A percentile compares a stretch with the other conserved stretches of the same genome.
These are phyloP conservation scores for Eudasyphora cyanicolor DNA, from an alignment of 2,888 invertebrate species.

Conservation along the genomic window DNA sequence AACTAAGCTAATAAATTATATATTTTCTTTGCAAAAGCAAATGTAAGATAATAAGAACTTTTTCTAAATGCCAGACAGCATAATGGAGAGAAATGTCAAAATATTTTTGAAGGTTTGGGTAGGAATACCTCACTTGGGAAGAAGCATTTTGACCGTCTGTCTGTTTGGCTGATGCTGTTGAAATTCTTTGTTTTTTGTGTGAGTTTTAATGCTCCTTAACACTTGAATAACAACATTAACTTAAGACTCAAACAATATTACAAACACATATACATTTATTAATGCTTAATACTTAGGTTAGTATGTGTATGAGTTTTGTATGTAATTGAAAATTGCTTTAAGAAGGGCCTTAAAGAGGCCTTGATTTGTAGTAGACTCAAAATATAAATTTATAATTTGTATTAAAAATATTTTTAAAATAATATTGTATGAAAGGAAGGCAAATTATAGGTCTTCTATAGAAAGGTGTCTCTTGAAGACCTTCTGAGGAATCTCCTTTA, in stretches of 20 bases:
- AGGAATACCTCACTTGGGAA: background rate
- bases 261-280: background rate
- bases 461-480: too few species aligned
- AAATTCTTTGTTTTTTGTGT: background rate
- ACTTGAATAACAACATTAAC: constrained; percentile 1
- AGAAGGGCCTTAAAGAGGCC: too few species aligned
- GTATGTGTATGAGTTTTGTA: background rate
- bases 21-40: background rate
- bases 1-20: background rate
- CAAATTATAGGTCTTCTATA: too few species aligned
- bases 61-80: background rate
- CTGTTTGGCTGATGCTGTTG: background rate
- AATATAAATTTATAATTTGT: too few species aligned
- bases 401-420: too few species aligned
- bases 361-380: too few species aligned
- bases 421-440: too few species aligned
- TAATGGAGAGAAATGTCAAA: background rate
- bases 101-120: background rate
- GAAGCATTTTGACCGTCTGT: background rate
- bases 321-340: too few species aligned
- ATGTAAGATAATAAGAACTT: background rate
- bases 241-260: background rate
- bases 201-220: background rate
- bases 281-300: background rate
- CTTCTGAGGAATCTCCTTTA: too few species aligned